Conservation (phyloP, 2,888 invertebrate genomes). For the Cinara cedri region DNA sequence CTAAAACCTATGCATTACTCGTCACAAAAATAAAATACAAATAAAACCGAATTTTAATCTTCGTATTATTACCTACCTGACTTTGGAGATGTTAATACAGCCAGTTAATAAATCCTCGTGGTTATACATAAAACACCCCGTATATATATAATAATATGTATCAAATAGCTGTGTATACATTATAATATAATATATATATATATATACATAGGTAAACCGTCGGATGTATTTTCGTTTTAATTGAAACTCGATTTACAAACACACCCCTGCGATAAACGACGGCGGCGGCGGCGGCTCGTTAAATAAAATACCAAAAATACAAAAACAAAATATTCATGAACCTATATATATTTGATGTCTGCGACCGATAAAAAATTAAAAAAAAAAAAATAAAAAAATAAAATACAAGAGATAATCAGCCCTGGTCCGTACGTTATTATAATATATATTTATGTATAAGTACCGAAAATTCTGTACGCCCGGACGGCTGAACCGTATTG, state of each 20-base stretch:
- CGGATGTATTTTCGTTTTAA: slow-evolving; percentile 6
- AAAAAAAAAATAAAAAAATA: too few relatives aligned
- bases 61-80: too few relatives aligned
- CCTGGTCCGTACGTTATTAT: neutral
- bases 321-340: slow-evolving; percentile 9
- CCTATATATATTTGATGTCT: slow-evolving; percentile 31
- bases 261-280: slow-evolving; percentile 18
- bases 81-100: too few relatives aligned
- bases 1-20: too few relatives aligned
- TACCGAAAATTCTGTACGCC: too few relatives aligned
- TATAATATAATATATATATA: neutral
- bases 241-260: slow-evolving; percentile 22
- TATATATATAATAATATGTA: neutral
- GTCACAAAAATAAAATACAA: too few relatives aligned
- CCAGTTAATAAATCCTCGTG: too few relatives aligned
- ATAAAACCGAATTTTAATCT: too few relatives aligned
- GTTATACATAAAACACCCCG: neutral
- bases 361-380: slow-evolving; percentile 41
- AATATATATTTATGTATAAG: neutral
- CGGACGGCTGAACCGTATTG: too few relatives aligned
- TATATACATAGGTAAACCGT: neutral
- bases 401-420: slow-evolving; percentile 6
- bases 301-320: neutral
- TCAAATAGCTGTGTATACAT: too few relatives aligned
- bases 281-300: slow-evolving; percentile 35